Evolutionary conservation across 1,140 invertebrate species (phyloP).

Genomic region (Liolophura sinensis): DNA sequence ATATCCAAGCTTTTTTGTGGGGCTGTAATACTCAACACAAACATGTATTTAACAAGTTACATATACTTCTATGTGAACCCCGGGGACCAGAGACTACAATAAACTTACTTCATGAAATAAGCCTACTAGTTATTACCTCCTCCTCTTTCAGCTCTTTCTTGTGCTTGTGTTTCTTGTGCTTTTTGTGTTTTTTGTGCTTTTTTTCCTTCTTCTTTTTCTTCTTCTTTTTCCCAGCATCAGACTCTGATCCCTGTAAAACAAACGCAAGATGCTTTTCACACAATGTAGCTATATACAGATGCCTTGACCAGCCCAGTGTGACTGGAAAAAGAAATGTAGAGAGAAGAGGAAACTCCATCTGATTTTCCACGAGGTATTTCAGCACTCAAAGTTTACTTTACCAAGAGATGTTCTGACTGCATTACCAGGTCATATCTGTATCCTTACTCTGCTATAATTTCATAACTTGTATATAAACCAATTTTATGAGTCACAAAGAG

Average conservation of each 20-base stretch:
- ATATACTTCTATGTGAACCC: no score
- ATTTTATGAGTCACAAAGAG: no score
- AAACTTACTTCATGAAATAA: no score
- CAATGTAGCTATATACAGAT: slow-evolving; percentile 3
- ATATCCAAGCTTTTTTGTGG: no score
- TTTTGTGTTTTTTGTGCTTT: slow-evolving; percentile 31
- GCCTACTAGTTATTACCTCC: slow-evolving; percentile 8
- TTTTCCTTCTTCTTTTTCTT: slow-evolving; percentile 37
- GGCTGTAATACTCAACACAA: no score
- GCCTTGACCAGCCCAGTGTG: slow-evolving; percentile 5
- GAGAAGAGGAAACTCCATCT: no score
- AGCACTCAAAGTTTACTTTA: slow-evolving; percentile 11
- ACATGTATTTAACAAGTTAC: no score
- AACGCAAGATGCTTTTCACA: not conserved
- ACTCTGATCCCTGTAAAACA: slow-evolving; percentile 16
- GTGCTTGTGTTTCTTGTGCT: slow-evolving; percentile 15
- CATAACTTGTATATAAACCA: no score
- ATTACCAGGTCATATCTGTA: slow-evolving; percentile 7
- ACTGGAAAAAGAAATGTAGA: not conserved
- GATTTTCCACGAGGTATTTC: no score
- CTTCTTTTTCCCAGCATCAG: slow-evolving; percentile 25
- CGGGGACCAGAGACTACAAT: no score
- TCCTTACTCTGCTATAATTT: no score
- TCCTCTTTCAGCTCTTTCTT: slow-evolving; percentile 25
- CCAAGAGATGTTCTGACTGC: slow-evolving; percentile 10